Evolutionary conservation across 2,797 vertebrate species (phyloP).

Genomic region (Pseudomugil tenellus): DNA sequence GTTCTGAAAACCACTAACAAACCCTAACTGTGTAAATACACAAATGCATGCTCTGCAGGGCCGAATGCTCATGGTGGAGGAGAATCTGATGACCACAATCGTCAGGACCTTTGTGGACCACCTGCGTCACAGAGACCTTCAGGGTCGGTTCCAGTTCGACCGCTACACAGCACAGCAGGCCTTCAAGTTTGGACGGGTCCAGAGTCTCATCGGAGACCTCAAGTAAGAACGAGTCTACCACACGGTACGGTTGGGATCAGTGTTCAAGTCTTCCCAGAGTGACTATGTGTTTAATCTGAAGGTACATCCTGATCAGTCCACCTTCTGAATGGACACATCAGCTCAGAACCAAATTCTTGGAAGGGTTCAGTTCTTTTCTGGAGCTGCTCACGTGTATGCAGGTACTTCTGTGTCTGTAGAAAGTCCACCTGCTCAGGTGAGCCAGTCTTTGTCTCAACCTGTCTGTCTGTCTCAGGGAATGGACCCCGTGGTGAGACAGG

Average conservation of each 20-base stretch:
- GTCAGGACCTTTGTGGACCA: conserved; percentile 96
- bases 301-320: conserved; percentile 94
- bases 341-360: conserved; percentile 91
- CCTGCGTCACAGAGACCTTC: conserved; percentile 90
- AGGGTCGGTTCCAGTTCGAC: conserved; percentile 97
- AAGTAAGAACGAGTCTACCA: conserved; percentile 49
- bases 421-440: not conserved
- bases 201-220: conserved; percentile 91
- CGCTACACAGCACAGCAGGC: conserved; percentile 94
- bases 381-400: conserved; percentile 97
- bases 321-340: conserved; percentile 91
- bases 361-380: conserved; percentile 92
- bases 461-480: conserved; percentile 85
- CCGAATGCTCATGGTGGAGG: conserved; percentile 94
- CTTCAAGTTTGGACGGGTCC: conserved; percentile 95
- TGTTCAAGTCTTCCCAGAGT: not conserved
- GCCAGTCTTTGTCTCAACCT: not conserved
- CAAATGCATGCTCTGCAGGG: conserved; percentile 76
- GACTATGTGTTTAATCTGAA: conserved; percentile 53
- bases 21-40: too few species aligned
- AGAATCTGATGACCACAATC: conserved; percentile 95
- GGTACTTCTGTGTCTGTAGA: conserved; percentile 73
- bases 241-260: not conserved
- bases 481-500: conserved; percentile 96
- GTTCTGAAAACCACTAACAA: too few species aligned